Conservation (phyloP, 2,113 vertebrate species). For the Edolisoma coerulescens region DNA sequence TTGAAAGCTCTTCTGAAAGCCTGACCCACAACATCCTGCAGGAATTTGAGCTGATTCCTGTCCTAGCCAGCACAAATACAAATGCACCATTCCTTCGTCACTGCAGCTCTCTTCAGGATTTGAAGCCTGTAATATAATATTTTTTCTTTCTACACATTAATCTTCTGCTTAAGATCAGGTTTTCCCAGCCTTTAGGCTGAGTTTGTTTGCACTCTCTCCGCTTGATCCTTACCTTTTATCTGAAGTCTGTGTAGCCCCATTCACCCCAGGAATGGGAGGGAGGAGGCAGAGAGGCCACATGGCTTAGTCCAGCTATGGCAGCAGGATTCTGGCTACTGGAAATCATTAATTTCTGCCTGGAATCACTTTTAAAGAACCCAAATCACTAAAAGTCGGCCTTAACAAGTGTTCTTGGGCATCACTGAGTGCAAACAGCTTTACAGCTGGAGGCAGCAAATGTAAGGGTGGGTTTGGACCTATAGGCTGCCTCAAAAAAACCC, state of each 20-base stretch:
- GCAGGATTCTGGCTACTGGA: neutral
- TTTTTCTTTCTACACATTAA: neutral
- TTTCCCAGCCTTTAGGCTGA: neutral
- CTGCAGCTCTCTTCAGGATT: neutral
- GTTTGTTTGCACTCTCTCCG: neutral
- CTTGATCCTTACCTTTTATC: neutral
- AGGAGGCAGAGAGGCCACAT: neutral
- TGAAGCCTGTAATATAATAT: neutral
- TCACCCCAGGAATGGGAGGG: neutral
- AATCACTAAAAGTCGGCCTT: neutral
- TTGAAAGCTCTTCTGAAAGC: neutral
- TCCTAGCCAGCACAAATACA: neutral
- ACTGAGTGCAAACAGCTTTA: neutral
- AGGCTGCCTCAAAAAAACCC: neutral
- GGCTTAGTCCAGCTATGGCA: neutral
- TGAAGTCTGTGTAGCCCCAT: neutral
- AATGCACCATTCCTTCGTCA: neutral
- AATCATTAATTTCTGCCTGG: neutral
- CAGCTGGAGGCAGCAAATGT: rapidly evolving
- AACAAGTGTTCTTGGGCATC: neutral
- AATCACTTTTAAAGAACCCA: neutral
- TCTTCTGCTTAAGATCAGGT: neutral
- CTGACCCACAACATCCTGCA: neutral
- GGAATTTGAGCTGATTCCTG: neutral
- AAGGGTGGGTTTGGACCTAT: neutral